These are phyloP conservation scores for Clunio marinus DNA, from an alignment of 2,888 invertebrate genomes.

Conservation along the genomic window DNA sequence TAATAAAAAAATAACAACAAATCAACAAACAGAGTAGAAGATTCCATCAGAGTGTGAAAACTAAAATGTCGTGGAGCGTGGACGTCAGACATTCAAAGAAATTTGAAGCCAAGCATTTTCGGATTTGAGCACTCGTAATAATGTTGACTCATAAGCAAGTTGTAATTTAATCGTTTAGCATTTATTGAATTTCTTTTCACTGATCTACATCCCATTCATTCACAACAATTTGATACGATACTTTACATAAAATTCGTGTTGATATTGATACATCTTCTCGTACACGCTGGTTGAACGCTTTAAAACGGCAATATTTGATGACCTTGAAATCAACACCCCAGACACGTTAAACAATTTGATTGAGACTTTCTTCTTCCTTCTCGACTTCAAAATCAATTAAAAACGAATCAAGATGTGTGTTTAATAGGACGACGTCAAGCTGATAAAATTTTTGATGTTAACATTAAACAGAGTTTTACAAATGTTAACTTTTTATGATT, in stretches of 20 bases:
- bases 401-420: too few species aligned
- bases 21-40: too few species aligned
- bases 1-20: too few species aligned
- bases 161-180: slow-evolving; percentile 38
- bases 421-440: too few species aligned
- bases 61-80: not conserved
- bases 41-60: not conserved
- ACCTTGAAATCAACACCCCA: slow-evolving; percentile 14
- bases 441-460: too few species aligned
- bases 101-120: not conserved
- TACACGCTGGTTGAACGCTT: not conserved
- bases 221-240: slow-evolving; percentile 28
- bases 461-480: not conserved
- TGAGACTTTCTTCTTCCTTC: too few species aligned
- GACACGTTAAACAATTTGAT: not conserved
- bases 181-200: slow-evolving; percentile 34
- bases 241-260: not conserved
- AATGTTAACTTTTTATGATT: not conserved
- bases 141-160: slow-evolving; percentile 26
- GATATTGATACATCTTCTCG: slow-evolving; percentile 27
- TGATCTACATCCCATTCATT: slow-evolving; percentile 37
- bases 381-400: too few species aligned
- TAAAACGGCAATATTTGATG: not conserved
- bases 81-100: too few species aligned
- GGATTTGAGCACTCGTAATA: not conserved